phyloP scores from a whole-genome alignment of 2,113 vertebrate species.

The Otolemur garnettii region DNA sequence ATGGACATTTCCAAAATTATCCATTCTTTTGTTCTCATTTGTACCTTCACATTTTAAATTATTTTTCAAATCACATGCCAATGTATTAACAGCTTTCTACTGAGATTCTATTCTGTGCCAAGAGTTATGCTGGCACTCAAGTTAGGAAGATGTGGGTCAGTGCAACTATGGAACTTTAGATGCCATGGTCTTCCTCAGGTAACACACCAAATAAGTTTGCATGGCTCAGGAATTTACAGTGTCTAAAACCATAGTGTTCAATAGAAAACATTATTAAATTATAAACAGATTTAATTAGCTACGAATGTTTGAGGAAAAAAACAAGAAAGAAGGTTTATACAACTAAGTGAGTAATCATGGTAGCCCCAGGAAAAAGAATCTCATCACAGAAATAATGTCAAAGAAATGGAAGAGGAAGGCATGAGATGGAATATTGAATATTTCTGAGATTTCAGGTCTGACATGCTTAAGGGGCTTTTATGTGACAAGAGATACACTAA shows the following conservation, averaged over 20 bases:
- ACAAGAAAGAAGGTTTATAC: not conserved
- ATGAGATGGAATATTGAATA: not conserved
- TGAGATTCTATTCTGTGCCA: not conserved
- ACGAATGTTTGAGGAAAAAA: not conserved
- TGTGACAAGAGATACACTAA: not conserved
- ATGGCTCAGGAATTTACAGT: not conserved
- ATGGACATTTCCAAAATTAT: not conserved
- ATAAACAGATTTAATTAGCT: not conserved
- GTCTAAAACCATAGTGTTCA: not conserved
- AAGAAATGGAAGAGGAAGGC: not conserved
- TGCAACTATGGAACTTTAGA: not conserved
- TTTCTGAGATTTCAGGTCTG: not conserved
- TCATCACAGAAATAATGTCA: not conserved
- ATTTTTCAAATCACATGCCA: not conserved
- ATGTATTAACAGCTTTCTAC: not conserved
- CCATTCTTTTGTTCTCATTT: not conserved
- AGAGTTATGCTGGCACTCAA: not conserved
- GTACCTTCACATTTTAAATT: not conserved
- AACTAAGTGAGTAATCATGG: not conserved
- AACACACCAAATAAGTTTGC: not conserved
- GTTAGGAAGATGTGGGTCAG: not conserved
- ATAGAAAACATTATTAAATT: not conserved
- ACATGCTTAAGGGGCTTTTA: not conserved
- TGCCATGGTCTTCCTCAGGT: not conserved
- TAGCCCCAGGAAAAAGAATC: not conserved